Evolutionary conservation across 2,888 invertebrate genomes (phyloP), one percentile per base, ranked within the genome.

Genomic region (Cheilosia scutellata): DNA sequence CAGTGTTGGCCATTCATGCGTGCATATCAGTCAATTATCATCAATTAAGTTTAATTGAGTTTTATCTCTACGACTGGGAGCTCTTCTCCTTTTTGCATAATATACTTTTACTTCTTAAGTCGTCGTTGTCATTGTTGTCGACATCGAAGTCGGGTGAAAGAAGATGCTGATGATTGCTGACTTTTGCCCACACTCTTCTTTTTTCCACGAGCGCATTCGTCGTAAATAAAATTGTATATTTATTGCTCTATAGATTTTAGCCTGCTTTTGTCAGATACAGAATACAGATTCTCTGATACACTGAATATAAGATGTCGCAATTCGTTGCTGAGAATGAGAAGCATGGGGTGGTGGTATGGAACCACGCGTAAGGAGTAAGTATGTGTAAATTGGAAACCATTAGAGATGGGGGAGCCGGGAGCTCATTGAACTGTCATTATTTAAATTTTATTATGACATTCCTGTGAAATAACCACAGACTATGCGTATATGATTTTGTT

Each of bases 11-110:
- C 68, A 86, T 80, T 86, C 72, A 62, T 80, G 80, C 72, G 86
- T 86, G 76, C 72, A 76, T 86, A 77, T 86, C 76, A 86, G 82
- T 82, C 86, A 80, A 86, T 86, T 86, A 86, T 77, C 86, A 72
- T 86, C 86, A 86, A 86, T 86, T 86, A 86, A 80, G 51, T 82
- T 86, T 80, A 86, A 84, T 84, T 84, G 79, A 79, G 79, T 79
- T 76, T 76, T 79, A 71, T 75, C 70, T 40, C 58, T 37, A 16
- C 44, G 70, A 33, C 47, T 49, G 68, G 20, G 58, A 7, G 2
- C 27, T 57, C 27, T 4, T 63, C 37, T 40, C n/a, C 51, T 60
- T 71, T 37, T 33, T 58, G 33, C 57, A 53, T 53, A 51, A 70
- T 44, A 57, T 70, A 57, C 70, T 33, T 31, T n/a, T 33, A 70